A percentile compares a stretch with the other conserved stretches of the same genome.
phyloP scores from a whole-genome alignment of 1,140 invertebrate species.

The Calliopsis andreniformis region DNA sequence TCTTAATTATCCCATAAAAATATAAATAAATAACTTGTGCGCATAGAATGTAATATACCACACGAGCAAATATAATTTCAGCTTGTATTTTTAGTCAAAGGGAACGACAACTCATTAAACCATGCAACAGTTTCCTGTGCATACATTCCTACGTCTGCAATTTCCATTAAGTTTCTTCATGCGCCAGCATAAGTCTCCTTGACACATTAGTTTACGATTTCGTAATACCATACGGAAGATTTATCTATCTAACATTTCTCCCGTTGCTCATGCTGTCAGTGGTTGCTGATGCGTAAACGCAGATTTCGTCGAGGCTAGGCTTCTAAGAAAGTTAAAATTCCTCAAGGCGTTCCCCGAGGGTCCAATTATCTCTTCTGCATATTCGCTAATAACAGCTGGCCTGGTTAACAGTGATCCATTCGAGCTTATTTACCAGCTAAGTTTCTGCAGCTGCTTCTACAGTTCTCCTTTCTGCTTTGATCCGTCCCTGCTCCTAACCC shows the following conservation, averaged over 20 bases:
- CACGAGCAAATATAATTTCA: too few species aligned
- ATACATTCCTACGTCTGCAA: too few species aligned
- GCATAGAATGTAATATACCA: too few species aligned
- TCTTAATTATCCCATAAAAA: too few species aligned
- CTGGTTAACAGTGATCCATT: constrained; percentile 25
- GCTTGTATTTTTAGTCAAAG: too few species aligned
- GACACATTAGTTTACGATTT: constrained; percentile 22
- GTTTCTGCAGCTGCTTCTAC: constrained; percentile 25
- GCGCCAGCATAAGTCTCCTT: constrained; percentile 18
- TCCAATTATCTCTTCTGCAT: constrained; percentile 69
- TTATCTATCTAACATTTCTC: constrained; percentile 46
- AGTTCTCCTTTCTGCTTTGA: neutral
- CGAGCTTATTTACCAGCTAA: constrained; percentile 17
- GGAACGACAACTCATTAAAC: too few species aligned
- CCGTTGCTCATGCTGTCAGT: neutral
- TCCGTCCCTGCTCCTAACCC: neutral
- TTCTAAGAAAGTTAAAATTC: constrained; percentile 32
- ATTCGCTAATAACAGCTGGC: constrained; percentile 61
- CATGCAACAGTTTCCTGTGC: too few species aligned
- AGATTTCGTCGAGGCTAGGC: constrained; percentile 32
- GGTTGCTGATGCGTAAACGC: constrained; percentile 43
- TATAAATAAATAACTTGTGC: too few species aligned
- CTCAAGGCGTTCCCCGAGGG: constrained; percentile 43
- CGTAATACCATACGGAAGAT: constrained; percentile 22
- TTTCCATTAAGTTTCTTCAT: neutral